These are phyloP conservation scores for Drosophila kanapiae DNA, from an alignment of 1,140 invertebrate species.

Conservation along the genomic window DNA sequence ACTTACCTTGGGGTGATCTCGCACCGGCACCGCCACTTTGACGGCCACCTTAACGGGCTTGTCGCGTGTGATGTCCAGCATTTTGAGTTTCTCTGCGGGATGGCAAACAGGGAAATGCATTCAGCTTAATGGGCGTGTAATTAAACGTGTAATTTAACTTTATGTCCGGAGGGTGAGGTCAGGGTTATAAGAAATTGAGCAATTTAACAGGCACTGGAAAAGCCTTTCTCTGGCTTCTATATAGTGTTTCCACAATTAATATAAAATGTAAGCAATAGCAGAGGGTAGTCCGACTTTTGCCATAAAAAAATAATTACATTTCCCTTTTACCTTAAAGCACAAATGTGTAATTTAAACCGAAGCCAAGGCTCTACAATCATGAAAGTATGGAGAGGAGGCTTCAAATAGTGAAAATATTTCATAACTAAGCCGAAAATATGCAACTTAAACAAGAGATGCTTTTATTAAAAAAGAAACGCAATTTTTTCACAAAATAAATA, in stretches of 20 bases:
- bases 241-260: neutral
- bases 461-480: neutral
- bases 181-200: neutral
- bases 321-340: neutral
- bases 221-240: neutral
- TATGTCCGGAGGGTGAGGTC: neutral
- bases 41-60: conserved; percentile 93
- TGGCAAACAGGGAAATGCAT: conserved; percentile 34
- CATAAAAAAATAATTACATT: conserved; percentile 3
- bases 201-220: conserved; percentile 10
- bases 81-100: conserved; percentile 86
- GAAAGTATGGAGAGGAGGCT: neutral
- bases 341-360: neutral
- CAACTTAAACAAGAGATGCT: neutral
- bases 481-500: neutral
- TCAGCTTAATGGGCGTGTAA: conserved; percentile 33
- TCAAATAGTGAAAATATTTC: neutral
- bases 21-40: conserved; percentile 91
- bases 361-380: neutral
- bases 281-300: neutral
- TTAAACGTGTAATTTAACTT: conserved; percentile 47
- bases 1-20: conserved; percentile 91
- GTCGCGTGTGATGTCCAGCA: conserved; percentile 93
- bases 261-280: neutral
- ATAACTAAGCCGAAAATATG: neutral